These are phyloP conservation scores for Xenopus borealis DNA, from an alignment of 2,113 vertebrate species.

Conservation along the genomic window DNA sequence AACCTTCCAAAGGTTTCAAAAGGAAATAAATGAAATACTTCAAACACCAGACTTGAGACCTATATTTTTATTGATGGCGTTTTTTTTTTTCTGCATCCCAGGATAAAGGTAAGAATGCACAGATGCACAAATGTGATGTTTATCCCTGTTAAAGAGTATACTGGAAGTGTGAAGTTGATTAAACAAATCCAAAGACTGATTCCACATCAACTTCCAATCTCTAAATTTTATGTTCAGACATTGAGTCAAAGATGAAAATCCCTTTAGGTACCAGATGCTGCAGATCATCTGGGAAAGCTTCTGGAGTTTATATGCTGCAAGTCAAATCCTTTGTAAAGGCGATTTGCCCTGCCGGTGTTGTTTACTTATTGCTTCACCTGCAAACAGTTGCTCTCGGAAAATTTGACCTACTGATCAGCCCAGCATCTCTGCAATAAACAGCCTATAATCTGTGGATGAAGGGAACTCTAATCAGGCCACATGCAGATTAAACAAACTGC, in stretches of 20 bases:
- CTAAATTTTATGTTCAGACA: conserved; percentile 72
- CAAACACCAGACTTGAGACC: too few species aligned
- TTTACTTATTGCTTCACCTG: conserved; percentile 80
- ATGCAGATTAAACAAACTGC: conserved; percentile 90
- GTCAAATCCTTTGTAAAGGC: conserved; percentile 76
- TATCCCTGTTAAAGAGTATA: conserved; percentile 54
- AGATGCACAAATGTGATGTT: conserved; percentile 49
- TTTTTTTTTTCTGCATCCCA: too few species aligned
- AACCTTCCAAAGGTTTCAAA: too few species aligned
- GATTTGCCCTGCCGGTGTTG: conserved; percentile 70
- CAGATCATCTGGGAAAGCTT: conserved; percentile 73
- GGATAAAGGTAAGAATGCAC: background rate
- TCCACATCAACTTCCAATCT: conserved; percentile 62
- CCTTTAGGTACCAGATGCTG: conserved; percentile 88
- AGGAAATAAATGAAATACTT: too few species aligned
- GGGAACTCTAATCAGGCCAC: conserved; percentile 91
- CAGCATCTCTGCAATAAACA: conserved; percentile 78
- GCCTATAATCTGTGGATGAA: conserved; percentile 83
- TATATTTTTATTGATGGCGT: too few species aligned
- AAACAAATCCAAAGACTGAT: conserved; percentile 66
- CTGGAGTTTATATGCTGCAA: conserved; percentile 74
- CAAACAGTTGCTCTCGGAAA: conserved; percentile 74
- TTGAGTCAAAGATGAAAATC: conserved; percentile 83
- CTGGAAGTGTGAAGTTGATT: conserved; percentile 64
- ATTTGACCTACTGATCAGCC: conserved; percentile 71